A percentile compares a stretch with the other conserved stretches of the same genome.
phyloP scores from a whole-genome alignment of 2,113 vertebrate species.

The Spermophilus dauricus region DNA sequence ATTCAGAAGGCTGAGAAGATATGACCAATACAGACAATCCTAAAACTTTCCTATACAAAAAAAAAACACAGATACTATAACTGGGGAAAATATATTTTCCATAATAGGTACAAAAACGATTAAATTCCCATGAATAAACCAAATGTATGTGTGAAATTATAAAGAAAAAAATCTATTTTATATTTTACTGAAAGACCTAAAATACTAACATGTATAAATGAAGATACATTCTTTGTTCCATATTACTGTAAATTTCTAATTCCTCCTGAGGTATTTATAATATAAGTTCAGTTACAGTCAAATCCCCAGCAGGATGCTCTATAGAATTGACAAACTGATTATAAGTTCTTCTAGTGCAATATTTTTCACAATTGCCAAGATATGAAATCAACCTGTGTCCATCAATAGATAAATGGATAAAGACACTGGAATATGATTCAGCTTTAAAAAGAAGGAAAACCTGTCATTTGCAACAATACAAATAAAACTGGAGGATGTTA shows the following conservation, averaged over 20 bases:
- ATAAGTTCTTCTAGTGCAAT: not conserved
- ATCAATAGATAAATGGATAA: not conserved
- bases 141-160: not conserved
- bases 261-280: not conserved
- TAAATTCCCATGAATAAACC: not conserved
- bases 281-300: not conserved
- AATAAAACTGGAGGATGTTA: not conserved
- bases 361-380: not conserved
- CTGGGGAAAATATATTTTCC: not conserved
- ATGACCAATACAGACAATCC: not conserved
- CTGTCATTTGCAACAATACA: not conserved
- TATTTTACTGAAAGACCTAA: not conserved
- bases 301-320: not conserved
- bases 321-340: not conserved
- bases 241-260: not conserved
- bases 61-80: not conserved
- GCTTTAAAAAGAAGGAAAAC: too few species aligned
- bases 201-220: not conserved
- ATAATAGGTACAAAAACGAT: not conserved
- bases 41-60: not conserved
- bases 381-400: not conserved
- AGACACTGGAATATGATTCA: too few species aligned
- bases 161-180: not conserved
- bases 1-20: not conserved
- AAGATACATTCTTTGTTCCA: not conserved